Evolutionary conservation across 2,113 vertebrate species (phyloP).

Genomic region (Tylochromis polylepis): DNA sequence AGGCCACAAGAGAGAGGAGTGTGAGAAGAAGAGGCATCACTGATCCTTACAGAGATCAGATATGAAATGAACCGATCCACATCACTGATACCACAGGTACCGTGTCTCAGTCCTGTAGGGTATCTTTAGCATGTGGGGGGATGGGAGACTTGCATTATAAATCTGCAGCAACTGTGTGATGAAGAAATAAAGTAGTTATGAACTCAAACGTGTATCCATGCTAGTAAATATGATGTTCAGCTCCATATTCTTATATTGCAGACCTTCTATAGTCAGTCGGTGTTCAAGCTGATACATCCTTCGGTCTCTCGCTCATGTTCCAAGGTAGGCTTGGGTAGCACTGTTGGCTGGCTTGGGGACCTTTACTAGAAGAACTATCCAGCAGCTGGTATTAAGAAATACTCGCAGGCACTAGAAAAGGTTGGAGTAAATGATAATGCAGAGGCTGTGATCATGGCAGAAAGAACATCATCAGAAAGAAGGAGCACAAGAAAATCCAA

Average conservation of each 20-base stretch:
- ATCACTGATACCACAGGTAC: fast-evolving
- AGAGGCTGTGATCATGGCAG: background rate
- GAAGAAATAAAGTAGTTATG: background rate
- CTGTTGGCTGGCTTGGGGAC: background rate
- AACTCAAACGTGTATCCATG: background rate
- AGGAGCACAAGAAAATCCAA: background rate
- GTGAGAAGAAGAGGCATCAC: background rate
- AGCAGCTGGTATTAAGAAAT: background rate
- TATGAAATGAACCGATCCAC: background rate
- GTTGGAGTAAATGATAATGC: background rate
- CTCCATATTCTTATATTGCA: background rate
- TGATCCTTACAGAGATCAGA: background rate
- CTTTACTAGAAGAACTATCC: background rate
- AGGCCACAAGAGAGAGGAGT: background rate
- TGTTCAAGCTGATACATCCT: background rate
- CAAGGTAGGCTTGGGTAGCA: background rate
- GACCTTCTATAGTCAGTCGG: background rate
- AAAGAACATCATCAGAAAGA: background rate
- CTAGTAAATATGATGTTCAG: background rate
- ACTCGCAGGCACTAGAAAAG: fast-evolving
- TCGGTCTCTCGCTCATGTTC: background rate
- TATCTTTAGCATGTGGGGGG: background rate
- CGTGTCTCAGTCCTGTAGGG: background rate
- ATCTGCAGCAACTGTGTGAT: background rate
- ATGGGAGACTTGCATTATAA: fast-evolving